These are phyloP conservation scores for Scleropages formosus DNA, from an alignment of 2,797 vertebrate species.

Conservation along the genomic window DNA sequence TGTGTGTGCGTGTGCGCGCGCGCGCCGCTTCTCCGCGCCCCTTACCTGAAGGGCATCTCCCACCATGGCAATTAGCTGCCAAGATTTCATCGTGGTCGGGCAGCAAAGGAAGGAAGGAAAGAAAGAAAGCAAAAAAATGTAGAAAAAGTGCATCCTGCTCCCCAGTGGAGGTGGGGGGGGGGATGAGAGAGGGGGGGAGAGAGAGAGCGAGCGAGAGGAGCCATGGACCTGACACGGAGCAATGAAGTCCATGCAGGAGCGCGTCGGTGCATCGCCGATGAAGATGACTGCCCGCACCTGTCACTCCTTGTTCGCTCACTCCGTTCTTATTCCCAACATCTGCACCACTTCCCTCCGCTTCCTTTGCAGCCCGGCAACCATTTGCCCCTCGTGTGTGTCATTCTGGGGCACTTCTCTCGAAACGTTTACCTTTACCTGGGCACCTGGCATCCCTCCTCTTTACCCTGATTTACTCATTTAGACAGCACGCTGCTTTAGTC, in stretches of 20 bases:
- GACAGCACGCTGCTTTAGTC: no score
- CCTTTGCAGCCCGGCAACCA: not conserved
- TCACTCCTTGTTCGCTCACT: constrained; percentile 21
- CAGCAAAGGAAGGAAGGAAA: constrained; percentile 42
- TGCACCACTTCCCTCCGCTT: not conserved
- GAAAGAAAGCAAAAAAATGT: constrained; percentile 17
- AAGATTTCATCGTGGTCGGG: constrained; percentile 73
- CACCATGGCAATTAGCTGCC: constrained; percentile 73
- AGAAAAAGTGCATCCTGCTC: constrained; percentile 55
- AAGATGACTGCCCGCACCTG: constrained; percentile 54
- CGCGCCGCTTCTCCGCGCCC: constrained; percentile 32
- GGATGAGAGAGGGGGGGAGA: constrained; percentile 28
- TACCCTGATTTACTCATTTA: no score
- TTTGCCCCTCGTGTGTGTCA: no score
- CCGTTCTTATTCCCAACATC: constrained; percentile 20
- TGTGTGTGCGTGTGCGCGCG: constrained; percentile 4
- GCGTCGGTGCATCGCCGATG: constrained; percentile 69
- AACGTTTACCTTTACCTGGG: no score
- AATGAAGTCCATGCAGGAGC: constrained; percentile 18
- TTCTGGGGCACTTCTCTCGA: no score
- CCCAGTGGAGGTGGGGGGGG: constrained; percentile 42
- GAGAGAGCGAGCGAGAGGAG: constrained; percentile 37
- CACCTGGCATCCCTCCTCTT: no score
- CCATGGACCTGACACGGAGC: constrained; percentile 29
- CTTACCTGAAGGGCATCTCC: constrained; percentile 82